Percentiles rank a stretch among this genome's conserved stretches.
phyloP scores from a whole-genome alignment of 2,888 invertebrate species.

The Timema cristinae region DNA sequence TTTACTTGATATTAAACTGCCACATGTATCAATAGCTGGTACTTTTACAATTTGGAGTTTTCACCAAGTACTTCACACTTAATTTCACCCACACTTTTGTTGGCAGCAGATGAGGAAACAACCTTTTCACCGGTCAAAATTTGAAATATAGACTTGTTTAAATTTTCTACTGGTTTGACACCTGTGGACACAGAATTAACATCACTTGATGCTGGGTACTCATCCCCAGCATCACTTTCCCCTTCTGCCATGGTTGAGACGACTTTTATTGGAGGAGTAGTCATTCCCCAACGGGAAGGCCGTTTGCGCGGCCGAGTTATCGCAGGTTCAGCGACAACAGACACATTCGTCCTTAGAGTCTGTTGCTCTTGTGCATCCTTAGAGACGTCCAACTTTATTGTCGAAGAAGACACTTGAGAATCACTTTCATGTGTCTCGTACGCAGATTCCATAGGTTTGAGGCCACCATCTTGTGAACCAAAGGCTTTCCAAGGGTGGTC shows the following conservation, averaged over 20 bases:
- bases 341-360: background rate
- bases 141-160: conserved; percentile 10
- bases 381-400: background rate
- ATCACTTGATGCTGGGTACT: no score
- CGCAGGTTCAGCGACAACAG: background rate
- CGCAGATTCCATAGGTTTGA: background rate
- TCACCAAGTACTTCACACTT: no score
- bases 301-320: conserved; percentile 20
- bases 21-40: no score
- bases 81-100: no score
- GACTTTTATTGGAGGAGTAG: conserved; percentile 21
- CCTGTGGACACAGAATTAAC: background rate
- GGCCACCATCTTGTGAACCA: background rate
- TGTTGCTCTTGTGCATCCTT: conserved; percentile 1
- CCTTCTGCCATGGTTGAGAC: background rate
- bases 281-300: conserved; percentile 29
- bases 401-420: conserved; percentile 19
- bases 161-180: background rate
- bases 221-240: no score
- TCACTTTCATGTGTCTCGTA: conserved; percentile 17
- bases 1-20: no score
- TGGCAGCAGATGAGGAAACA: no score
- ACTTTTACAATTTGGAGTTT: no score
- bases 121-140: conserved; percentile 1
- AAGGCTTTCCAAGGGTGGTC: conserved; percentile 20